These are phyloP conservation scores for Crocuta crocuta DNA, from an alignment of 2,113 vertebrate species.

Conservation along the genomic window DNA sequence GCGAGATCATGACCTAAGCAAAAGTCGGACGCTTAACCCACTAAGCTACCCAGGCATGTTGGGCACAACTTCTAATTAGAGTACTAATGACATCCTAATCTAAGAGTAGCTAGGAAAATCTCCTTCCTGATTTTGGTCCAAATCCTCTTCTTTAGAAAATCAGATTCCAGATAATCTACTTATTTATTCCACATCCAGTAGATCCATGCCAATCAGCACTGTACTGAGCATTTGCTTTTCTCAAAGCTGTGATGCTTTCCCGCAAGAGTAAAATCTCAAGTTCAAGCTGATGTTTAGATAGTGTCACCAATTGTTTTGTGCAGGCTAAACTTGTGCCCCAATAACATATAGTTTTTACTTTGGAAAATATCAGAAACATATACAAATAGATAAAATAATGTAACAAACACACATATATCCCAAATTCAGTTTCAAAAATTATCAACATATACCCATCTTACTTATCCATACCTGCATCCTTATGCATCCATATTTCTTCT, in stretches of 20 bases:
- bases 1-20: no score
- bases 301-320: conserved; percentile 13
- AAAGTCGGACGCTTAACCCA: no score
- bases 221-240: not conserved
- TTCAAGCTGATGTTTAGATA: conserved; percentile 3
- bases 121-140: conserved; percentile 56
- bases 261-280: not conserved
- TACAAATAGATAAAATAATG: not conserved
- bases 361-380: not conserved
- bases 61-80: conserved; percentile 49
- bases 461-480: not conserved
- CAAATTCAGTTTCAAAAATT: not conserved
- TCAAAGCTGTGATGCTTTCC: not conserved
- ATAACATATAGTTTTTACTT: not conserved
- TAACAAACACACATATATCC: not conserved
- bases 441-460: not conserved
- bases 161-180: conserved; percentile 57
- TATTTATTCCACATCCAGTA: not conserved
- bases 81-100: conserved; percentile 57
- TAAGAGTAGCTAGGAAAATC: conserved; percentile 55
- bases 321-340: not conserved
- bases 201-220: not conserved
- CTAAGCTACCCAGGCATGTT: not conserved
- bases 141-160: conserved; percentile 56
- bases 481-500: not conserved